These are phyloP conservation scores for Bombus pyrosoma DNA, from an alignment of 1,140 invertebrate genomes.

Conservation along the genomic window DNA sequence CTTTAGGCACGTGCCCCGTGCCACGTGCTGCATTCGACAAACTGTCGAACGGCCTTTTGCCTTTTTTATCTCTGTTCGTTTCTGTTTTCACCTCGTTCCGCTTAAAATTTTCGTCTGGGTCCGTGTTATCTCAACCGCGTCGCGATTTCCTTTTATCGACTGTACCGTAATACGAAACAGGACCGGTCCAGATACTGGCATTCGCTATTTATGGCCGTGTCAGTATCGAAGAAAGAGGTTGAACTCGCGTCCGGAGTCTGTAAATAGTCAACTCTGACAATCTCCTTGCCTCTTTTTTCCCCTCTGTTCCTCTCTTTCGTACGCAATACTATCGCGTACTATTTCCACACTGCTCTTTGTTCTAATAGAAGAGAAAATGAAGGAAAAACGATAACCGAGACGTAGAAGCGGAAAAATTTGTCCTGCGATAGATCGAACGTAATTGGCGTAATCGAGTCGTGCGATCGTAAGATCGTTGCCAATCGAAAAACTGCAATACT, in stretches of 20 bases:
- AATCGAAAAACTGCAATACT: too few relatives aligned
- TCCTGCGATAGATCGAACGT: too few relatives aligned
- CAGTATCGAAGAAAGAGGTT: slow-evolving; percentile 11
- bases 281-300: neutral
- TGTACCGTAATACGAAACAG: slow-evolving; percentile 1
- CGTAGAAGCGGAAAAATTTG: too few relatives aligned
- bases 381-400: too few relatives aligned
- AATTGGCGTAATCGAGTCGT: too few relatives aligned
- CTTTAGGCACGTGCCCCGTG: slow-evolving; percentile 71
- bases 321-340: too few relatives aligned
- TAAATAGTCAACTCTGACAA: slow-evolving; percentile 24
- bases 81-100: slow-evolving; percentile 33
- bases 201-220: slow-evolving; percentile 16
- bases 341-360: too few relatives aligned
- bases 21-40: slow-evolving; percentile 70
- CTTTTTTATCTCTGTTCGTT: slow-evolving; percentile 9
- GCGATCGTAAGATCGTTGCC: too few relatives aligned
- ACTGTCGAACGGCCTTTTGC: slow-evolving; percentile 55
- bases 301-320: too few relatives aligned
- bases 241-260: neutral
- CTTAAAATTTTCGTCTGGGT: slow-evolving; percentile 7
- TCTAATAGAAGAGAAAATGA: too few relatives aligned
- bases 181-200: neutral
- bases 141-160: slow-evolving; percentile 14
- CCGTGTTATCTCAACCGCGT: neutral